Evolutionary conservation across 1,140 invertebrate species (phyloP).

Genomic region (Aphidius ervi): DNA sequence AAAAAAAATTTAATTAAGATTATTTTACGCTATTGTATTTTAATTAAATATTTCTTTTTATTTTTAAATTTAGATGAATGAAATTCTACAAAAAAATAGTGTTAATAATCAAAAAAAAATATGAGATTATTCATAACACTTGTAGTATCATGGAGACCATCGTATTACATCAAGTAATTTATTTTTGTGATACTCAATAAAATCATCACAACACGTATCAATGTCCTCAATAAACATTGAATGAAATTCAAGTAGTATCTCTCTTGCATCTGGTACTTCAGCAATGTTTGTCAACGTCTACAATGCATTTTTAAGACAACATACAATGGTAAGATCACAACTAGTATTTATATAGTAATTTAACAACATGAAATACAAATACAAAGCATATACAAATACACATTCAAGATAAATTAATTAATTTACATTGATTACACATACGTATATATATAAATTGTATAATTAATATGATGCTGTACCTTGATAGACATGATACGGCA

Average conservation of each 20-base stretch:
- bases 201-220: constrained; percentile 17
- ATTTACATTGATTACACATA: background rate
- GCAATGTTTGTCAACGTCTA: constrained; percentile 32
- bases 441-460: background rate
- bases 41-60: too few species aligned
- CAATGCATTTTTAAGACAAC: background rate
- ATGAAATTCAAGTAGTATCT: constrained; percentile 17
- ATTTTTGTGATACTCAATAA: constrained; percentile 23
- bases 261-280: constrained; percentile 25
- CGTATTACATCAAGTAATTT: constrained; percentile 30
- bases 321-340: too few species aligned
- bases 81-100: background rate
- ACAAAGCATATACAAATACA: too few species aligned
- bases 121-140: background rate
- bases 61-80: too few species aligned
- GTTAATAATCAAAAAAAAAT: too few species aligned
- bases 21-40: too few species aligned
- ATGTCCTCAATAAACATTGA: constrained; percentile 26
- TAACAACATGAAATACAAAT: too few species aligned
- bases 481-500: constrained; percentile 7
- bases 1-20: too few species aligned
- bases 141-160: constrained; percentile 23
- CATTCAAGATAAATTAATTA: too few species aligned
- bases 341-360: too few species aligned
- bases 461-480: background rate